These are phyloP conservation scores for Prochilodus magdalenae DNA, from an alignment of 2,113 vertebrate genomes.

Conservation along the genomic window DNA sequence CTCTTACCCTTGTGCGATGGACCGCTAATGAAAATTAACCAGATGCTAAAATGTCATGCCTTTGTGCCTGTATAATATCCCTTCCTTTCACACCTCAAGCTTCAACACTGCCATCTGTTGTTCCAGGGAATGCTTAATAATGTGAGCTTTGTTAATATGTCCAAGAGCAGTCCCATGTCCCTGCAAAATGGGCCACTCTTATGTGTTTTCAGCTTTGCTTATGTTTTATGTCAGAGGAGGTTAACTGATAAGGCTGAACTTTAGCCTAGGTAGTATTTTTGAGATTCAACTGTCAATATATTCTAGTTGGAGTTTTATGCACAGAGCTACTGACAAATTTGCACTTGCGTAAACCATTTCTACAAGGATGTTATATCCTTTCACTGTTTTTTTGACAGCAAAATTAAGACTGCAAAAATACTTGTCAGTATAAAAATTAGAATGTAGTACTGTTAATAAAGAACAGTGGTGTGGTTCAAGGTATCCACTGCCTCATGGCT, in stretches of 20 bases:
- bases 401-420: too few species aligned
- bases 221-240: background rate
- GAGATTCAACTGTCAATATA: too few species aligned
- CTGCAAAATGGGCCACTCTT: background rate
- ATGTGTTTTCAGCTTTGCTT: background rate
- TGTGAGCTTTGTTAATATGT: slow-evolving; percentile 23
- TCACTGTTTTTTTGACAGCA: too few species aligned
- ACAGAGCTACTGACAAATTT: too few species aligned
- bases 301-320: too few species aligned
- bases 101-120: slow-evolving; percentile 26
- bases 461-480: too few species aligned
- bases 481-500: too few species aligned
- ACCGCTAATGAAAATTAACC: slow-evolving; percentile 14
- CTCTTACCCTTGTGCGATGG: background rate
- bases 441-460: too few species aligned
- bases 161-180: background rate
- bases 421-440: too few species aligned
- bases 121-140: slow-evolving; percentile 6
- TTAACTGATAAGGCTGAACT: background rate
- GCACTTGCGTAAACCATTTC: too few species aligned
- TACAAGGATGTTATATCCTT: too few species aligned
- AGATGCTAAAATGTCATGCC: slow-evolving; percentile 25
- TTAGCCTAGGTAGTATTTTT: too few species aligned
- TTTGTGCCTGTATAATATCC: slow-evolving; percentile 18
- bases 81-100: slow-evolving; percentile 17